Conservation (phyloP, 2,888 invertebrate genomes). For the Pherbina coryleti region DNA sequence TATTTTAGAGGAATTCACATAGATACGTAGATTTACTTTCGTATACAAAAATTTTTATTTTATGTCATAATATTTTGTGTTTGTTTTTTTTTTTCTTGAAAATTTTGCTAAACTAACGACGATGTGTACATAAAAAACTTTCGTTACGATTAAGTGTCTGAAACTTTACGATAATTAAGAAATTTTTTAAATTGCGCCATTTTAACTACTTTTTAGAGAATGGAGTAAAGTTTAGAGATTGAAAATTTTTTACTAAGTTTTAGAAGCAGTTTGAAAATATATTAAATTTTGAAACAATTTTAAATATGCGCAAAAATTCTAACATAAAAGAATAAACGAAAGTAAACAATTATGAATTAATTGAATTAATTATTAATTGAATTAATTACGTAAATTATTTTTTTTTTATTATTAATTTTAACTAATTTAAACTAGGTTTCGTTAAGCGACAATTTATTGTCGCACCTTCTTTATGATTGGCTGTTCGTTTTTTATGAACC, state of each 20-base stretch:
- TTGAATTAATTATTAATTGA: constrained; percentile 26
- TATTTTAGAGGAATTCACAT: background rate
- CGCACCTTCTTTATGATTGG: constrained; percentile 71
- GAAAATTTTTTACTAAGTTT: background rate
- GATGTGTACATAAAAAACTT: constrained; percentile 67
- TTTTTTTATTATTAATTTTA: constrained; percentile 45
- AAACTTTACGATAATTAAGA: constrained; percentile 15
- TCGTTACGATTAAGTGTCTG: background rate
- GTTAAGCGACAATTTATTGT: constrained; percentile 68
- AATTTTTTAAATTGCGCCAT: constrained; percentile 15
- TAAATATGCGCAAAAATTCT: constrained; percentile 8
- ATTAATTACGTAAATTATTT: constrained; percentile 36
- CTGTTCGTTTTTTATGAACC: constrained; percentile 79
- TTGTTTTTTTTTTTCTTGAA: constrained; percentile 32
- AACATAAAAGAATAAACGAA: constrained; percentile 12
- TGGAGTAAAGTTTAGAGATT: background rate
- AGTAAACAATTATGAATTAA: constrained; percentile 27
- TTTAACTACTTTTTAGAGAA: constrained; percentile 7
- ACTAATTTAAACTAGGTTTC: constrained; percentile 38
- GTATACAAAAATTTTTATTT: constrained; percentile 28
- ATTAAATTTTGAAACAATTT: constrained; percentile 4
- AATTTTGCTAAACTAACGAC: constrained; percentile 55
- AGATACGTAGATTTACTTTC: constrained; percentile 22
- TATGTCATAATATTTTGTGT: constrained; percentile 40
- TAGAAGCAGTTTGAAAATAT: background rate